phyloP scores from a whole-genome alignment of 2,797 vertebrate species.

The Fratercula arctica region DNA sequence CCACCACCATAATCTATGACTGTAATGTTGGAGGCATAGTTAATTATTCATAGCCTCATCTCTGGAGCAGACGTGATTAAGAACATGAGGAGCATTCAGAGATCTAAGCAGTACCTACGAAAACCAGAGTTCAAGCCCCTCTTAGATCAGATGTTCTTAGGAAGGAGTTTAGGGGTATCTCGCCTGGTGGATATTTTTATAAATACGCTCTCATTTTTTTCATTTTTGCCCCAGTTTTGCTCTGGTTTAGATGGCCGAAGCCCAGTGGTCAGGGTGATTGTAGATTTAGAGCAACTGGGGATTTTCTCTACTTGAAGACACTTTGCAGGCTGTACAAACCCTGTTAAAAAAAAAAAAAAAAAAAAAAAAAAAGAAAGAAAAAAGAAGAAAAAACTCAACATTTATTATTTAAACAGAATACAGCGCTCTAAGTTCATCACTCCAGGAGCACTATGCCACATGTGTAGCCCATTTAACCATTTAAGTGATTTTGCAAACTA shows the following conservation, averaged over 20 bases:
- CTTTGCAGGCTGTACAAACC: conserved; percentile 7
- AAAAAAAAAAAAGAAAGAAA: not conserved
- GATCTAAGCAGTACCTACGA: conserved; percentile 72
- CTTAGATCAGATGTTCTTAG: conserved; percentile 60
- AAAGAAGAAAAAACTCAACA: not conserved
- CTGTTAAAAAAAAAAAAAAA: not conserved
- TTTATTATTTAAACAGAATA: conserved; percentile 69
- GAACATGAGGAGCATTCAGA: conserved; percentile 78
- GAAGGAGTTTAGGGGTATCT: conserved; percentile 62
- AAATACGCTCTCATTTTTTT: not conserved
- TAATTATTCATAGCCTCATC: conserved; percentile 83
- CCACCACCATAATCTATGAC: conserved; percentile 77
- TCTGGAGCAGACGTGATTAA: conserved; percentile 81
- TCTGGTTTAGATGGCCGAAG: not conserved
- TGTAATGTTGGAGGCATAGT: conserved; percentile 78
- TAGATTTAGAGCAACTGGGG: not conserved
- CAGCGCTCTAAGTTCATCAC: conserved; percentile 49
- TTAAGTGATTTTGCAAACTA: conserved; percentile 23
- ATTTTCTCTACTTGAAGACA: conserved; percentile 32
- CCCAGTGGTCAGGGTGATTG: not conserved
- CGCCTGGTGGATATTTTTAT: conserved; percentile 53
- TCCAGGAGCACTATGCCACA: conserved; percentile 36
- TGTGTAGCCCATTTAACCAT: conserved; percentile 59
- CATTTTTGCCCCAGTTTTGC: conserved; percentile 20
- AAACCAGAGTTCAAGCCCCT: conserved; percentile 67